These are phyloP conservation scores for Strix occidentalis DNA, from an alignment of 2,797 vertebrate genomes.

Conservation along the genomic window DNA sequence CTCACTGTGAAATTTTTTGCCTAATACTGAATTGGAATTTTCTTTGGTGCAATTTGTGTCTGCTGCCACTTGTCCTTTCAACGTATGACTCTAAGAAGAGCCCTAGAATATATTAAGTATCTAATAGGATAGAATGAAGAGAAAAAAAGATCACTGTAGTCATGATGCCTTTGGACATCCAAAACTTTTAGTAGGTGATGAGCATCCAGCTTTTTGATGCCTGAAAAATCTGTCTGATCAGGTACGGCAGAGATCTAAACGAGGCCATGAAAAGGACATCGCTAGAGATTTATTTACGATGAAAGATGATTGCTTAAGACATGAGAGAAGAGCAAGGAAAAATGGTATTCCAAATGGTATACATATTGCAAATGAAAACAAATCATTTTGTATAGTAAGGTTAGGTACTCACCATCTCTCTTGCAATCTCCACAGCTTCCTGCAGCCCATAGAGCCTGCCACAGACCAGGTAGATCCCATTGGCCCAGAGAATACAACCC, in stretches of 20 bases:
- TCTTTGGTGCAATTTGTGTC: background rate
- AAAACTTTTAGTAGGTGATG: background rate
- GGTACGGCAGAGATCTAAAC: background rate
- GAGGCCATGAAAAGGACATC: background rate
- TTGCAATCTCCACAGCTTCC: slow-evolving; percentile 96
- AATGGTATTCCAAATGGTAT: background rate
- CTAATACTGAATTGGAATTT: background rate
- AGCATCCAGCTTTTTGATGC: background rate
- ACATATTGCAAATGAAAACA: background rate
- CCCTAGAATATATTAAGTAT: background rate
- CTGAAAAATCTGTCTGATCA: background rate
- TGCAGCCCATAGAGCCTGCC: slow-evolving; percentile 97
- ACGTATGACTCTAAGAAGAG: background rate
- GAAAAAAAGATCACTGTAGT: background rate
- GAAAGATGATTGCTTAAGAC: background rate
- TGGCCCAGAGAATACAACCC: slow-evolving; percentile 97
- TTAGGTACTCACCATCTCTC: slow-evolving; percentile 88
- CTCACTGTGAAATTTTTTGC: background rate
- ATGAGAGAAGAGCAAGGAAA: background rate
- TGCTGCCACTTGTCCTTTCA: background rate
- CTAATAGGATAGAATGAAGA: background rate
- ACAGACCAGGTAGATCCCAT: slow-evolving; percentile 96
- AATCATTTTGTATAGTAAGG: background rate
- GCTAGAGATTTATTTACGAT: background rate
- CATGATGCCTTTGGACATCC: background rate